These are phyloP conservation scores for Gnathonemus echidnorhynchus DNA, from an alignment of 2,113 vertebrate species.

Conservation along the genomic window DNA sequence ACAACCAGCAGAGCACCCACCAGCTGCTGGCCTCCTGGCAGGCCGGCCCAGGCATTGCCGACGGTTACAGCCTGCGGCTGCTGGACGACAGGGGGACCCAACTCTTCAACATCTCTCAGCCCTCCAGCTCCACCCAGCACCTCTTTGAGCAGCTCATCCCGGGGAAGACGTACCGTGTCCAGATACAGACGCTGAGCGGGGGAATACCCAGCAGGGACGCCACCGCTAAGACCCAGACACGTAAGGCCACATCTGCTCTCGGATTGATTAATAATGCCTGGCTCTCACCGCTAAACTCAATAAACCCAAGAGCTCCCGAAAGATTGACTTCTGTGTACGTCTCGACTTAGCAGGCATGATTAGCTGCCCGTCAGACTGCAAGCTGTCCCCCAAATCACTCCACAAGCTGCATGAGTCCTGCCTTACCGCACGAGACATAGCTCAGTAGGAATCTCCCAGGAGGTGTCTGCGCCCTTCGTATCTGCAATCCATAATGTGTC, in stretches of 20 bases:
- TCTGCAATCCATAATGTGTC: not conserved
- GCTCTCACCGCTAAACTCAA: not conserved
- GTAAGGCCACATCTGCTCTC: slow-evolving; percentile 54
- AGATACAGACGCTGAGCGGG: slow-evolving; percentile 73
- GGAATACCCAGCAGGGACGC: slow-evolving; percentile 65
- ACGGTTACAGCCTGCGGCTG: slow-evolving; percentile 74
- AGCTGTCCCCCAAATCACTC: not conserved
- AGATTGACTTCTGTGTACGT: not conserved
- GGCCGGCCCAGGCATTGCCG: slow-evolving; percentile 65
- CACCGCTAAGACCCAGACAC: slow-evolving; percentile 72
- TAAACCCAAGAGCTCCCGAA: not conserved
- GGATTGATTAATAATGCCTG: not conserved
- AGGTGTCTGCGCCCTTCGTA: not conserved
- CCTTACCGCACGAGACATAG: not conserved
- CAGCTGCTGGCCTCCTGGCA: slow-evolving; percentile 80
- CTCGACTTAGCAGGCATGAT: not conserved
- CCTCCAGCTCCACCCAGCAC: slow-evolving; percentile 55
- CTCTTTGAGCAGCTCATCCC: slow-evolving; percentile 75
- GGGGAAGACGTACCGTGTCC: slow-evolving; percentile 76
- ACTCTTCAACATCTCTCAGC: slow-evolving; percentile 64
- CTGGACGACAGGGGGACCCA: slow-evolving; percentile 60
- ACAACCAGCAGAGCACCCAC: slow-evolving; percentile 76
- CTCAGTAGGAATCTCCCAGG: not conserved
- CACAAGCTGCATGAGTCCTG: not conserved
- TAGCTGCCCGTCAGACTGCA: not conserved